phyloP scores from a whole-genome alignment of 2,113 vertebrate species.

The Athene noctua region DNA sequence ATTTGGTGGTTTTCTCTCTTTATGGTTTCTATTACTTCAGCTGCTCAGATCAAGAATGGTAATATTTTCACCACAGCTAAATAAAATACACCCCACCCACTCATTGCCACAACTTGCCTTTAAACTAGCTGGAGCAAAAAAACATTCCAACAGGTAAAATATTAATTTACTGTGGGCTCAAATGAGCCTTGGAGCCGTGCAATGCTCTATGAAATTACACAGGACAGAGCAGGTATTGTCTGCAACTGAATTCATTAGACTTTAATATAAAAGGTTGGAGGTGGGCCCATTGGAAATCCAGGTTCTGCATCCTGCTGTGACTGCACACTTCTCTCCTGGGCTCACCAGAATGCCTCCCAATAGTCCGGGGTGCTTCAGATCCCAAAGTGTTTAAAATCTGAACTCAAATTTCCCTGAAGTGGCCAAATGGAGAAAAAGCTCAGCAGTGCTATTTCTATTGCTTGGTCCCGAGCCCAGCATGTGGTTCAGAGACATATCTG shows the following conservation, averaged over 20 bases:
- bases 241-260: background rate
- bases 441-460: background rate
- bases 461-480: background rate
- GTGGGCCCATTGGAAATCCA: background rate
- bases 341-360: background rate
- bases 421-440: background rate
- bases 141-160: slow-evolving; percentile 35
- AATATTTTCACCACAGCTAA: slow-evolving; percentile 25
- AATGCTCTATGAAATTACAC: background rate
- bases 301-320: background rate
- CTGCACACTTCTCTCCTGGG: background rate
- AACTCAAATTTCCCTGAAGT: background rate
- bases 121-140: slow-evolving; percentile 23
- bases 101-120: slow-evolving; percentile 38
- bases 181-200: slow-evolving; percentile 8
- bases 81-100: slow-evolving; percentile 3
- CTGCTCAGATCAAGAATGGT: background rate
- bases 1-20: background rate
- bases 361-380: background rate
- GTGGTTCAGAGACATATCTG: background rate
- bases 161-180: slow-evolving; percentile 19
- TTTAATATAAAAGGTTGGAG: background rate
- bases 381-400: background rate
- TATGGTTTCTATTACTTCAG: slow-evolving; percentile 24
- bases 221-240: slow-evolving; percentile 17